phyloP scores from a whole-genome alignment of 2,797 vertebrate species.

The Peromyscus eremicus region DNA sequence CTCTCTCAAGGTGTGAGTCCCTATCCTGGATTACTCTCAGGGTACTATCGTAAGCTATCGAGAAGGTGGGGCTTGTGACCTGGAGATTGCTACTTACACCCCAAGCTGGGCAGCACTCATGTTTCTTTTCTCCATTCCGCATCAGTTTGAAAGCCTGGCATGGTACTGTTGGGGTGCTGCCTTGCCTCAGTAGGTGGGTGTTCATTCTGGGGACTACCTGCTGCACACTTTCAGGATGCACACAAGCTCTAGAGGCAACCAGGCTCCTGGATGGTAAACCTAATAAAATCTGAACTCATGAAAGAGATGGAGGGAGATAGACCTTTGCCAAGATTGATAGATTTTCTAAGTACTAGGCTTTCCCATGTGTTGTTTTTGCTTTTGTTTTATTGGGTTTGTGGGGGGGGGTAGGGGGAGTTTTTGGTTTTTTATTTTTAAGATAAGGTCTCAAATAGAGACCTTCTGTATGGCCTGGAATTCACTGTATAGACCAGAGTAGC shows the following conservation, averaged over 20 bases:
- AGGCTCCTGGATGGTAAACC: neutral
- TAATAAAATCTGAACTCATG: slow-evolving; percentile 1
- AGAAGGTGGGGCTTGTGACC: neutral
- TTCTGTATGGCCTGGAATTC: neutral
- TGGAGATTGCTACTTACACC: neutral
- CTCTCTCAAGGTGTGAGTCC: neutral
- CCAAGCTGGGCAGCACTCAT: neutral
- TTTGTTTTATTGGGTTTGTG: neutral
- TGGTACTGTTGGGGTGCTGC: neutral
- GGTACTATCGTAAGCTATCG: neutral
- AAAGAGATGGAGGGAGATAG: neutral
- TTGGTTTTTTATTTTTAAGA: neutral
- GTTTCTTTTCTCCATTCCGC: neutral
- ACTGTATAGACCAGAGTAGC: neutral
- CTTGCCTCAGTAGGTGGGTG: neutral
- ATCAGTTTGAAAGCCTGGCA: neutral
- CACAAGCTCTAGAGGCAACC: neutral
- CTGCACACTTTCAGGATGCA: neutral
- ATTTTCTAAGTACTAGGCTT: slow-evolving; percentile 36
- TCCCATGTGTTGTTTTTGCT: neutral
- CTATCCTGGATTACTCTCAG: neutral
- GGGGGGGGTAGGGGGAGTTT: neutral
- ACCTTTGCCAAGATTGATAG: neutral
- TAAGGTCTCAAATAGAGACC: neutral
- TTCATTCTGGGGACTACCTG: neutral